Evolutionary conservation across 2,888 invertebrate genomes (phyloP), one percentile per base, ranked within the genome.

Genomic region (Leucophenga maculata): DNA sequence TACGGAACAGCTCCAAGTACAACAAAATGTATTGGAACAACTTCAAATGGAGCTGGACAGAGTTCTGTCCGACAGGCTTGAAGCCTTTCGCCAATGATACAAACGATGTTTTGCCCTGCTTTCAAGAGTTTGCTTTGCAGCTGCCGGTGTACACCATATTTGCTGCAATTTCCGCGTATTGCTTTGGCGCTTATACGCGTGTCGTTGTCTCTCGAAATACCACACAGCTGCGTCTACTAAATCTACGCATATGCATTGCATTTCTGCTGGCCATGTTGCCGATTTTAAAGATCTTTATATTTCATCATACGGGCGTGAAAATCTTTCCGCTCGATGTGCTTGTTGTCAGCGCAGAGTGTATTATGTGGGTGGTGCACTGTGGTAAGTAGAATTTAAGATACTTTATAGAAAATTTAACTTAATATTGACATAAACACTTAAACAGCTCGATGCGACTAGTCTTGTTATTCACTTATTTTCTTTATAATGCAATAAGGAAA

Each of bases 281-380:
- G 46, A 88, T 95, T 57, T 87, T 93, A 68, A 91, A 93, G 84
- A 89, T 94, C 67, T 94, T 93, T 85, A 90, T 92, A 70, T 91
- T 91, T 83, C 87, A 93, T 74, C 91, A 91, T 46, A 90, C 89
- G 74, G 85, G 87, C 62, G 84, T 89, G 54, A 88, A 89, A 67
- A 88, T 92, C 70, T 90, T 90, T 80, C 92, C 93, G 11, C 90
- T 93, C 68, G 94, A 95, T 86, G 93, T 94, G 83, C 90, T 95
- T 55, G 89, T 93, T 59, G 91, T 92, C 26, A 92, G 93, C 55
- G 91, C 93, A 3, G 91, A 95, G 85, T 92, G 93, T 75, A 87
- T 95, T 60, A 91, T 94, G 60, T 97, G 97, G 97, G 89, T 94
- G 67, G 90, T 95, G 18, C 97, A 97, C 88, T 92, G 94, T 78